These are phyloP conservation scores for Chlorops oryzae DNA, from an alignment of 1,140 invertebrate genomes.

Conservation along the genomic window DNA sequence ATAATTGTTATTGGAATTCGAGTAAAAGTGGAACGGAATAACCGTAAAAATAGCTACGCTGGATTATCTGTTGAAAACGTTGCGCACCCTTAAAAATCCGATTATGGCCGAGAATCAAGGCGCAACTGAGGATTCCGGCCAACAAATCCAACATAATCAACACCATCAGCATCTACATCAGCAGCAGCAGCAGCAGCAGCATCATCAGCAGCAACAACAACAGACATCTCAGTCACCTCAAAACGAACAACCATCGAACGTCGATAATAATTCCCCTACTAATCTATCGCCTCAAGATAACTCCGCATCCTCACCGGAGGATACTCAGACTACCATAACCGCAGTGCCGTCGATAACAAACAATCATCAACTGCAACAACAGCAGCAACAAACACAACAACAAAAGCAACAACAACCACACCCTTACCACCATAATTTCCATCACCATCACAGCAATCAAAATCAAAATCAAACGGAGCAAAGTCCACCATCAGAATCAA, in stretches of 20 bases:
- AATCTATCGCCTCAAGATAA: slow-evolving; percentile 23
- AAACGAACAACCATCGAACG: neutral
- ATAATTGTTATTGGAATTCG: slow-evolving; percentile 1
- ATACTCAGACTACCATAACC: slow-evolving; percentile 31
- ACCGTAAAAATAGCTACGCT: slow-evolving; percentile 34
- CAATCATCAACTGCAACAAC: slow-evolving; percentile 10
- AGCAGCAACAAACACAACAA: slow-evolving; percentile 3
- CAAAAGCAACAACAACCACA: slow-evolving; percentile 15
- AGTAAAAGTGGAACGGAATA: slow-evolving; percentile 16
- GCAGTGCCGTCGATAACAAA: slow-evolving; percentile 8
- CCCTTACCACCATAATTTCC: neutral
- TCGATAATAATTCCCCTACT: slow-evolving; percentile 4
- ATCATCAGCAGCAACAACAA: slow-evolving; percentile 16
- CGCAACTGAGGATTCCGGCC: slow-evolving; percentile 46
- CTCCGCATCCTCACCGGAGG: slow-evolving; percentile 39
- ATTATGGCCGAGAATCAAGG: slow-evolving; percentile 49
- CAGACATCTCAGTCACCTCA: slow-evolving; percentile 13
- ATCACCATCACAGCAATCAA: slow-evolving; percentile 14
- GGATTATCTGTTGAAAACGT: slow-evolving; percentile 48
- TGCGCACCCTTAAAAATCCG: slow-evolving; percentile 44
- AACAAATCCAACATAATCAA: slow-evolving; percentile 37
- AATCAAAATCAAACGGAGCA: slow-evolving; percentile 16
- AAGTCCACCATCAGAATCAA: slow-evolving; percentile 14
- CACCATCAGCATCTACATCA: slow-evolving; percentile 30
- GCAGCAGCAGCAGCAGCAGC: slow-evolving; percentile 25